Evolutionary conservation across 2,113 vertebrate genomes (phyloP).

Genomic region (Atlantisia rogersi): DNA sequence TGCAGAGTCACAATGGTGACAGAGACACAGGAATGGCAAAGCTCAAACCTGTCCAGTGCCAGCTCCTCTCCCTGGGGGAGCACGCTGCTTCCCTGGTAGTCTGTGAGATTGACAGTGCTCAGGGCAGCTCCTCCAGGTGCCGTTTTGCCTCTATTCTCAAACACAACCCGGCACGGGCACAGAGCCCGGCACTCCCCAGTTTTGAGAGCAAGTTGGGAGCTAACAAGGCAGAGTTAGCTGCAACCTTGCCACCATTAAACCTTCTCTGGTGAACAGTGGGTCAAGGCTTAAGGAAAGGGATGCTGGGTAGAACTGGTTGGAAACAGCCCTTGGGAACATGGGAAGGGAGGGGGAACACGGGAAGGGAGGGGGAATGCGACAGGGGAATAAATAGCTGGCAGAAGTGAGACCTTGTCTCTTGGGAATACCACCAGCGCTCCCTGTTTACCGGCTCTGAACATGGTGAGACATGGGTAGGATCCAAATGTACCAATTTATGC

Average conservation of each 20-base stretch:
- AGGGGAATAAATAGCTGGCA: neutral
- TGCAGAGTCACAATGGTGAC: neutral
- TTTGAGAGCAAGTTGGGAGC: neutral
- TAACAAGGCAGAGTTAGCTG: no score
- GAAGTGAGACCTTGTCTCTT: neutral
- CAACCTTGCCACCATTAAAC: no score
- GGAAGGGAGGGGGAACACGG: neutral
- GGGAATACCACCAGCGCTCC: neutral
- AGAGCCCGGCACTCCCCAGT: no score
- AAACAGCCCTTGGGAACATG: neutral
- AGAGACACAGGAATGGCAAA: accelerated
- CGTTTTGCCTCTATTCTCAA: neutral
- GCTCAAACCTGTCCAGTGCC: neutral
- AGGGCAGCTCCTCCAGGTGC: neutral
- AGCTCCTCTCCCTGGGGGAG: neutral
- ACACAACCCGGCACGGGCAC: accelerated
- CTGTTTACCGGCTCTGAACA: neutral
- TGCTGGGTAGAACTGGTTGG: neutral
- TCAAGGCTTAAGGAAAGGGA: neutral
- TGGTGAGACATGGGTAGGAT: neutral
- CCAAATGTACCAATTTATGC: neutral
- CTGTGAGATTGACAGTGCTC: no score
- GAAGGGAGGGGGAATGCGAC: neutral
- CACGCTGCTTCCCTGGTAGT: accelerated
- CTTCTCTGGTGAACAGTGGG: neutral